These are phyloP conservation scores for Coreius guichenoti DNA, from an alignment of 2,797 vertebrate species.

Conservation along the genomic window DNA sequence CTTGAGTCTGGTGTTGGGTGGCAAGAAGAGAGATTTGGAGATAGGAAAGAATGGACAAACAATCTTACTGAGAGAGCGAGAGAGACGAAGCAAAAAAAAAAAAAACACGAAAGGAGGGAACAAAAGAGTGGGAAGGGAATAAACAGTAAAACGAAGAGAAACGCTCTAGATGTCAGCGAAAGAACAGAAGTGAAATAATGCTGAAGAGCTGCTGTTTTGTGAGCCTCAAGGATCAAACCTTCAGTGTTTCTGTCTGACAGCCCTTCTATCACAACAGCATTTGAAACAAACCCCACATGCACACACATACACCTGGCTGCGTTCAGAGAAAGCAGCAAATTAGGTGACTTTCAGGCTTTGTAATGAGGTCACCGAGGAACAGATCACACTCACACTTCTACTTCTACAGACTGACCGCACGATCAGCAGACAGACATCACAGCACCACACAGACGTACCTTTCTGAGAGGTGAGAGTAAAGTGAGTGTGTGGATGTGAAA, in stretches of 20 bases:
- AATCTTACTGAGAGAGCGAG: background rate
- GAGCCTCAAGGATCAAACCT: background rate
- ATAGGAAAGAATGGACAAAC: conserved; percentile 22
- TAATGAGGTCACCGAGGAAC: conserved; percentile 4
- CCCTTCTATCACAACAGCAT: background rate
- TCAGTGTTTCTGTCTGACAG: background rate
- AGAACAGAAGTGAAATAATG: background rate
- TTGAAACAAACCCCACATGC: background rate
- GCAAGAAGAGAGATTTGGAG: background rate
- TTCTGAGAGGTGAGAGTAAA: conserved; percentile 12
- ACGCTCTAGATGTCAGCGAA: conserved; percentile 40
- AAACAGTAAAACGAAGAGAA: conserved; percentile 17
- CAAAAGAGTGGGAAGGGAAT: background rate
- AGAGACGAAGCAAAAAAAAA: background rate
- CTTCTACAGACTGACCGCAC: background rate
- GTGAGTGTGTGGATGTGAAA: background rate
- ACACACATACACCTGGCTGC: background rate
- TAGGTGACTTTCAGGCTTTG: conserved; percentile 14
- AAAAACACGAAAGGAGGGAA: background rate
- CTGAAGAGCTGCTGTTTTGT: background rate
- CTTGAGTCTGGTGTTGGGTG: conserved; percentile 42
- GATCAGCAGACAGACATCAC: conserved; percentile 15
- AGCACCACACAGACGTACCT: background rate
- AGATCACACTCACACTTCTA: background rate
- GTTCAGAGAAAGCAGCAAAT: background rate